These are phyloP conservation scores for Clarias fuscus DNA, from an alignment of 2,797 vertebrate species.

Conservation along the genomic window DNA sequence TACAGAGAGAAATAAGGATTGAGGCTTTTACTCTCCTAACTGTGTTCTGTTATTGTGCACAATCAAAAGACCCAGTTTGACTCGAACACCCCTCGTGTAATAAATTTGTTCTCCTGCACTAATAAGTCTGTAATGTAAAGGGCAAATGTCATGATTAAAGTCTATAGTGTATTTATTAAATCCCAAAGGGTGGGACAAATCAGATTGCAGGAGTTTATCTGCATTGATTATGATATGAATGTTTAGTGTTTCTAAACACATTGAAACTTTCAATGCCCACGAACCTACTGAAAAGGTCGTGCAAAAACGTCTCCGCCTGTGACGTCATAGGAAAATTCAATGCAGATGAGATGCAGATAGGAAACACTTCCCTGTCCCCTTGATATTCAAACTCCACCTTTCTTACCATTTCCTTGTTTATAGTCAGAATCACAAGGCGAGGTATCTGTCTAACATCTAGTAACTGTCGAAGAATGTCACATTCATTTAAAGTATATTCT, in stretches of 20 bases:
- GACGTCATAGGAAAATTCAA: background rate
- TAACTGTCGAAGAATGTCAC: background rate
- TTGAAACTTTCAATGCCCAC: background rate
- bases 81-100: background rate
- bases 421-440: background rate
- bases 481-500: background rate
- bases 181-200: background rate
- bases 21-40: too few species aligned
- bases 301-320: background rate
- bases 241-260: background rate
- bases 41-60: too few species aligned
- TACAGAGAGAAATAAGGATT: too few species aligned
- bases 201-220: background rate
- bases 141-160: conserved; percentile 2
- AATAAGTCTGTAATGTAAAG: background rate
- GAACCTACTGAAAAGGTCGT: background rate
- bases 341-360: background rate
- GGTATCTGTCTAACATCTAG: background rate
- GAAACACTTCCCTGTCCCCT: background rate
- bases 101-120: background rate
- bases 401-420: background rate
- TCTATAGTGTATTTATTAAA: background rate
- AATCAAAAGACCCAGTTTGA: too few species aligned
- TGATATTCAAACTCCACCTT: background rate
- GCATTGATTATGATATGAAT: too few species aligned